Conservation (phyloP, 1,140 invertebrate genomes). For the Drosophila elegans region DNA sequence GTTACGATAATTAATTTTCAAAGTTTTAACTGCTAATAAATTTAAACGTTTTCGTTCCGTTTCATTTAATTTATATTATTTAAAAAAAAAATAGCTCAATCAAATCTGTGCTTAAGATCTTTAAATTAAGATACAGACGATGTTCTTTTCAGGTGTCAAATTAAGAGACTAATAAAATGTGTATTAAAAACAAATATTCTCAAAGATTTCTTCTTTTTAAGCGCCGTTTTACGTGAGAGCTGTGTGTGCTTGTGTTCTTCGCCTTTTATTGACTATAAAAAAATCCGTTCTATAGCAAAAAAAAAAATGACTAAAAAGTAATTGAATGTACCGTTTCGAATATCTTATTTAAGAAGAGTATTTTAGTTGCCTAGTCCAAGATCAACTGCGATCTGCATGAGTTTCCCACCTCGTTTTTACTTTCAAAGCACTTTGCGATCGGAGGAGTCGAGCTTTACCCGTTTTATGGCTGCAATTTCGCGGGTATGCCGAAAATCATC, state of each 20-base stretch:
- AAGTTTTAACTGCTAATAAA: too few relatives aligned
- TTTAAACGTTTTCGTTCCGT: too few relatives aligned
- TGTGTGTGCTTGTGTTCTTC: too few relatives aligned
- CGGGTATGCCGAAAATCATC: constrained; percentile 69
- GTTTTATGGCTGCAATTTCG: constrained; percentile 70
- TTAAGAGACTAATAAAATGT: neutral
- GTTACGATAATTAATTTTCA: too few relatives aligned
- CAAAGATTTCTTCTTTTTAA: neutral
- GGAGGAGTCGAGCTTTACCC: constrained; percentile 7
- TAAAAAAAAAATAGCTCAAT: neutral
- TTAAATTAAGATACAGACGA: neutral
- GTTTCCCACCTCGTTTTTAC: constrained; percentile 58
- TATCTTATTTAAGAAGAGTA: neutral
- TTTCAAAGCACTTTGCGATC: constrained; percentile 51
- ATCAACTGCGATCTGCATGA: neutral
- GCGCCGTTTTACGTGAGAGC: too few relatives aligned
- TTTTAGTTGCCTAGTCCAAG: neutral
- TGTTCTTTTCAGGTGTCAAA: neutral
- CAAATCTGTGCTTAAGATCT: neutral
- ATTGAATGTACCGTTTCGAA: neutral
- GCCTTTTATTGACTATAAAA: too few relatives aligned
- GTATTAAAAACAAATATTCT: neutral
- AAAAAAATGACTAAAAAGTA: neutral
- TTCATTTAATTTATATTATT: too few relatives aligned
- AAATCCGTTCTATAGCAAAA: too few relatives aligned